phyloP scores from a whole-genome alignment of 2,888 invertebrate species.

The Drosophila yooni region DNA sequence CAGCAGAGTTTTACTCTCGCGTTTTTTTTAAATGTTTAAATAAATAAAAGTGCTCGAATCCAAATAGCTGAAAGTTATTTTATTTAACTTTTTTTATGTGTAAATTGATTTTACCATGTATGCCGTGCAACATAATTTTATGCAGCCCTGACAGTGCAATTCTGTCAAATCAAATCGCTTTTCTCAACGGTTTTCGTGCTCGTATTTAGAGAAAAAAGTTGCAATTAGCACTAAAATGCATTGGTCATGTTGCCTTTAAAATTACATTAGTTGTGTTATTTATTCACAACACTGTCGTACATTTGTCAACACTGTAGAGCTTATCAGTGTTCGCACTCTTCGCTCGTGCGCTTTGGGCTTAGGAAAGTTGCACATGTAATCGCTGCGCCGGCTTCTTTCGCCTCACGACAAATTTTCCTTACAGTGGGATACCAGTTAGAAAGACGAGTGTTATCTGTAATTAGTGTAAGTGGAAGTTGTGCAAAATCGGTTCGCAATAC shows the following conservation, averaged over 20 bases:
- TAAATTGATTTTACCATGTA: not conserved
- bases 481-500: not conserved
- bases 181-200: constrained; percentile 4
- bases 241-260: not conserved
- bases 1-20: not conserved
- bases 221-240: not conserved
- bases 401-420: not conserved
- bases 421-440: not conserved
- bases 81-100: not conserved
- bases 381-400: constrained; percentile 29
- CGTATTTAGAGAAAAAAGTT: not conserved
- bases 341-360: constrained; percentile 42
- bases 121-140: too few species aligned
- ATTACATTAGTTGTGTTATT: not conserved
- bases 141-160: constrained; percentile 3
- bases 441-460: not conserved
- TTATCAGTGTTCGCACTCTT: constrained; percentile 31
- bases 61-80: too few species aligned
- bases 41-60: not conserved
- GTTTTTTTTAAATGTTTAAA: not conserved
- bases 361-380: constrained; percentile 27
- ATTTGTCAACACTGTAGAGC: constrained; percentile 42
- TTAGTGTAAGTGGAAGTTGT: constrained; percentile 10
- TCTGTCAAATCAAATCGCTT: constrained; percentile 6
- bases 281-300: not conserved